These are phyloP conservation scores for Eumacrocentrus americanus DNA, from an alignment of 2,888 invertebrate genomes.

Conservation along the genomic window DNA sequence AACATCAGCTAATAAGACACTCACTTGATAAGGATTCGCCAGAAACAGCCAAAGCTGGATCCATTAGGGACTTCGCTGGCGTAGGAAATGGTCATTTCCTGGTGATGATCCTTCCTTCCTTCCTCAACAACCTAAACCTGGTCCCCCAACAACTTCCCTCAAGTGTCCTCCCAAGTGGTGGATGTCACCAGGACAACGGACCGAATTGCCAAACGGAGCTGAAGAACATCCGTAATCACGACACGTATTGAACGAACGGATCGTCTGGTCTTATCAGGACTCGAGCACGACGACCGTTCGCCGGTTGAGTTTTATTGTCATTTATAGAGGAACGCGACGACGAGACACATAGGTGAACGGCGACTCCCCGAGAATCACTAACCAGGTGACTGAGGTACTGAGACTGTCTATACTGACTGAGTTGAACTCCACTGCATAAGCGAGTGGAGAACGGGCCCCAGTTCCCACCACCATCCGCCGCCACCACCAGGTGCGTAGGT, in stretches of 20 bases:
- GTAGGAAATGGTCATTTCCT: constrained; percentile 86
- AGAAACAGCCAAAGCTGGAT: constrained; percentile 91
- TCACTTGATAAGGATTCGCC: constrained; percentile 88
- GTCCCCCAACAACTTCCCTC: constrained; percentile 30
- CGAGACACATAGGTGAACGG: constrained; percentile 11
- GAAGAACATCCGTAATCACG: neutral
- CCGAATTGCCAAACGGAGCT: too few relatives aligned
- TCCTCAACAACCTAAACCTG: constrained; percentile 21
- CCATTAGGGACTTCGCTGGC: constrained; percentile 90
- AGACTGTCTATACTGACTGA: constrained; percentile 54
- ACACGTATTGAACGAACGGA: neutral
- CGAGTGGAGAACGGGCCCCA: constrained; percentile 52
- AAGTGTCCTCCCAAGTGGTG: neutral
- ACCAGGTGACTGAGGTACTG: constrained; percentile 52
- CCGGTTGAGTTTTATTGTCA: constrained; percentile 3
- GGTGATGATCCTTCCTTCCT: too few relatives aligned
- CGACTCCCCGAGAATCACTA: constrained; percentile 27
- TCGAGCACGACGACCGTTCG: neutral
- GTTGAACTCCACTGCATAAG: constrained; percentile 47
- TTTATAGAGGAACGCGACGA: constrained; percentile 1
- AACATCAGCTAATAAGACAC: constrained; percentile 51
- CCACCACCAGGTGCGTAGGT: constrained; percentile 21
- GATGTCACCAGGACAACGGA: neutral
- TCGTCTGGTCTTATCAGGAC: neutral
- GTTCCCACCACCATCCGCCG: constrained; percentile 30